phyloP scores from a whole-genome alignment of 2,888 invertebrate species.

The Campoplex nolae region DNA sequence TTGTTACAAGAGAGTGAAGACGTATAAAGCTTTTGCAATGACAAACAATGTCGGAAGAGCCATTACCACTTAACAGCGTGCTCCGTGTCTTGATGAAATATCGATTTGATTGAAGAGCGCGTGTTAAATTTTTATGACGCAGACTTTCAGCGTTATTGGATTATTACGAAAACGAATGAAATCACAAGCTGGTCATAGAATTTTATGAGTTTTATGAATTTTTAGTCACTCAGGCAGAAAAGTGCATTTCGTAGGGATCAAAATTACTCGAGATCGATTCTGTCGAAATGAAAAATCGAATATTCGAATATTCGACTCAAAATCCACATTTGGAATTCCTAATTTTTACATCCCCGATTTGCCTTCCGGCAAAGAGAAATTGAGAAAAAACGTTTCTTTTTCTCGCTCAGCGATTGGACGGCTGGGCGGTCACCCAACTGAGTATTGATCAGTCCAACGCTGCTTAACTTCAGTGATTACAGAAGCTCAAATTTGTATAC shows the following conservation, averaged over 20 bases:
- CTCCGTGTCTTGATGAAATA: neutral
- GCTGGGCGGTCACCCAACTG: too few relatives aligned
- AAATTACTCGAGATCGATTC: neutral
- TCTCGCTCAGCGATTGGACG: too few relatives aligned
- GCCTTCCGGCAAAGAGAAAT: too few relatives aligned
- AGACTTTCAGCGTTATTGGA: neutral
- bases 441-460: too few relatives aligned
- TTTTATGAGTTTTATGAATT: too few relatives aligned
- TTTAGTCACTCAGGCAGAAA: too few relatives aligned
- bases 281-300: neutral
- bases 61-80: neutral
- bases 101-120: conserved; percentile 8
- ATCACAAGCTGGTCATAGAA: too few relatives aligned
- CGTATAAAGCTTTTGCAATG: conserved; percentile 25
- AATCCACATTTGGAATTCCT: neutral
- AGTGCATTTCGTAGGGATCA: neutral
- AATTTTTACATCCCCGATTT: too few relatives aligned
- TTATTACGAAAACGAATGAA: neutral
- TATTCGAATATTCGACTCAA: neutral
- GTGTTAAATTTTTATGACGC: neutral
- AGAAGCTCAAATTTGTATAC: neutral
- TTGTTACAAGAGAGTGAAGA: neutral
- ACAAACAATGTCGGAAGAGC: conserved; percentile 3
- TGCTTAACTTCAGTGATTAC: too few relatives aligned
- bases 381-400: neutral